Evolutionary conservation across 2,888 invertebrate genomes (phyloP).

Genomic region (Drosophila barbarae): DNA sequence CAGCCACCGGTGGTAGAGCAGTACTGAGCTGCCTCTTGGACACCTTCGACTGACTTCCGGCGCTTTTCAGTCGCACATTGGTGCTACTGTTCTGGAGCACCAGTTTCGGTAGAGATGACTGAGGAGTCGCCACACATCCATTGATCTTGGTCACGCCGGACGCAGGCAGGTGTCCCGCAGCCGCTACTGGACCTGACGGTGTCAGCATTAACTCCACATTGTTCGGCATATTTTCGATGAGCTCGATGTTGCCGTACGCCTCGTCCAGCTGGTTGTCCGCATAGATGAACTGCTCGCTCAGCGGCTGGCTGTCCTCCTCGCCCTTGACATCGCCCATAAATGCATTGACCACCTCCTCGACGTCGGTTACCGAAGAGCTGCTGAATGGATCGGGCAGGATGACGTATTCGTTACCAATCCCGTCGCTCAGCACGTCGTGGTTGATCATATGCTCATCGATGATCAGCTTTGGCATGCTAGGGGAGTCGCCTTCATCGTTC

Average conservation of each 20-base stretch:
- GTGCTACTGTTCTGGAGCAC: conserved; percentile 65
- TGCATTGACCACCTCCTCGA: conserved; percentile 73
- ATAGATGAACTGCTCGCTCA: conserved; percentile 59
- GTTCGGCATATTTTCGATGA: conserved; percentile 66
- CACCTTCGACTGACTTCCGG: conserved; percentile 26
- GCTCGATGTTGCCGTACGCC: conserved; percentile 61
- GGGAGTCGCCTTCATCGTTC: conserved; percentile 6
- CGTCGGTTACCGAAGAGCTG: conserved; percentile 68
- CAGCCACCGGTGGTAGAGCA: conserved; percentile 5
- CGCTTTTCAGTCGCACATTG: conserved; percentile 66
- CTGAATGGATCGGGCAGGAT: conserved; percentile 76
- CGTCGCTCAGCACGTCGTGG: conserved; percentile 69
- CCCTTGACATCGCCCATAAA: conserved; percentile 56
- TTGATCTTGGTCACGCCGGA: conserved; percentile 12
- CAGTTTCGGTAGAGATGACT: conserved; percentile 50
- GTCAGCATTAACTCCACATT: conserved; percentile 53
- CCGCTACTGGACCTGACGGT: conserved; percentile 15
- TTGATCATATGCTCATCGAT: conserved; percentile 65
- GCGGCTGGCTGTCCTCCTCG: conserved; percentile 58
- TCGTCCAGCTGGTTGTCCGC: conserved; percentile 55
- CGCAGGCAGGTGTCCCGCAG: neutral
- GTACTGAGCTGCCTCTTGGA: conserved; percentile 20
- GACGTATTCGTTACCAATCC: conserved; percentile 71
- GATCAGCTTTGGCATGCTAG: conserved; percentile 53
- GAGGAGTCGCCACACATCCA: conserved; percentile 15